Percentiles rank a stretch among this genome's conserved stretches.
phyloP scores from a whole-genome alignment of 2,888 invertebrate species.

The Antheraea assamensis region DNA sequence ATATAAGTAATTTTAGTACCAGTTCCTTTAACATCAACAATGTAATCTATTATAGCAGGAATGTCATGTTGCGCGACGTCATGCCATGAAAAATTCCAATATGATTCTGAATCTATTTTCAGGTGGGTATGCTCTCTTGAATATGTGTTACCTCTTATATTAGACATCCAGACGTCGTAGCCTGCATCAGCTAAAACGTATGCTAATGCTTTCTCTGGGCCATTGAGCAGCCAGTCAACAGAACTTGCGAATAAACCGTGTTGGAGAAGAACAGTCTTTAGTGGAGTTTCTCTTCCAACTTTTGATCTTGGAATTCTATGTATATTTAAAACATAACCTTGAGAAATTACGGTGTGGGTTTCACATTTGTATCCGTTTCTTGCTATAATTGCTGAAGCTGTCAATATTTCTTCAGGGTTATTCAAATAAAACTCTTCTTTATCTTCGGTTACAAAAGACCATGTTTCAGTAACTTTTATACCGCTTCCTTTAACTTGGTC shows the following conservation, averaged over 20 bases:
- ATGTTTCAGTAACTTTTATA: constrained; percentile 47
- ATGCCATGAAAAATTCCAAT: constrained; percentile 92
- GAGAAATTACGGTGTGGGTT: constrained; percentile 87
- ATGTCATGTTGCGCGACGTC: constrained; percentile 94
- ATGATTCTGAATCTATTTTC: constrained; percentile 81
- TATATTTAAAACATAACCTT: constrained; percentile 90
- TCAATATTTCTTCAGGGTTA: constrained; percentile 59
- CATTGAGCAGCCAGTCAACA: constrained; percentile 89
- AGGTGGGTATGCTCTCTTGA: constrained; percentile 84
- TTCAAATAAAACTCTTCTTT: constrained; percentile 44
- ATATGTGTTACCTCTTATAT: constrained; percentile 91
- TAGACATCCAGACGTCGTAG: constrained; percentile 92
- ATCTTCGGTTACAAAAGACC: constrained; percentile 49
- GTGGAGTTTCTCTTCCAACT: constrained; percentile 45
- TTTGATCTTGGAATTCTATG: constrained; percentile 88
- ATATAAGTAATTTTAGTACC: constrained; percentile 83
- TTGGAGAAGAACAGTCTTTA: constrained; percentile 84
- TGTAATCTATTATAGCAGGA: constrained; percentile 91
- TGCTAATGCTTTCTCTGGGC: constrained; percentile 84
- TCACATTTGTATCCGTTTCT: constrained; percentile 87
- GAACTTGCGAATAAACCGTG: constrained; percentile 92
- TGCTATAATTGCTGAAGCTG: constrained; percentile 64
- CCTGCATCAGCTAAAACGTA: constrained; percentile 86
- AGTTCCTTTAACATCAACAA: constrained; percentile 56
- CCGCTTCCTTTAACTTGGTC: constrained; percentile 53